Base-by-base conservation (phyloP, 2,113 vertebrate genomes). In the Ctenodactylus gundi region DNA sequence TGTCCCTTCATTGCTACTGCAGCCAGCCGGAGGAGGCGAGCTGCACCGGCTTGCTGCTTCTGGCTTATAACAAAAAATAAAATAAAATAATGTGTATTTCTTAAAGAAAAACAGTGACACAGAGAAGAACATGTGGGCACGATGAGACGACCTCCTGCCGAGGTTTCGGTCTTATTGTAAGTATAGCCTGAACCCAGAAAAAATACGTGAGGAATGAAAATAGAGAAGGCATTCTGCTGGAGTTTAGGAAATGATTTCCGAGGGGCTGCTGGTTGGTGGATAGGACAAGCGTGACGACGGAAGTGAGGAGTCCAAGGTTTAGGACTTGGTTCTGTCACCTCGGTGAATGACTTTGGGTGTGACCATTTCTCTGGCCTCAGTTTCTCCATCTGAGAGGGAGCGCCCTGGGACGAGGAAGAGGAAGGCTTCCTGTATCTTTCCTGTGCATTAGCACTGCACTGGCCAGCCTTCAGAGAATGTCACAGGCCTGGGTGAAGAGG, bases 41-140 rank as follows among this genome's bases (percentile, higher is more conserved):
- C 44, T 0, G n/a, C 84, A 94, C 85, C 84, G 87, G 84, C 93
- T 91, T 13, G 57, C 91, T 64, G 80, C 57, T 31, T 0, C 93
- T 6, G 13, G 58, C 78, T 97, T 87, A 67, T n/a, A 64, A 94
- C 53, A 81, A 87, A 95, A 34, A 55, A 27, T 55, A 78, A 34
- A 68, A 94, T 95, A 12, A 85, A 62, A 77, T 88, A 81, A 23
- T 31, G 23, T 51, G 1, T 46, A 25, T 41, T 84, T 92, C 81
- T 72, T 80, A 93, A 49, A 95, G 90, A 53, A 78, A 92, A 73
- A 93, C 41, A 90, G 77, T 94, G 57, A 75, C 82, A 97, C 85
- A 80, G 65, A 62, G 49, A 51, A 44, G 62, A 23, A 18, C 0
- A 0, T 21, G 7, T 7, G 11, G 36, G 1, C 18, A 31, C 27